Conservation (phyloP, 2,888 invertebrate species). For the Iphiclides podalirius region DNA sequence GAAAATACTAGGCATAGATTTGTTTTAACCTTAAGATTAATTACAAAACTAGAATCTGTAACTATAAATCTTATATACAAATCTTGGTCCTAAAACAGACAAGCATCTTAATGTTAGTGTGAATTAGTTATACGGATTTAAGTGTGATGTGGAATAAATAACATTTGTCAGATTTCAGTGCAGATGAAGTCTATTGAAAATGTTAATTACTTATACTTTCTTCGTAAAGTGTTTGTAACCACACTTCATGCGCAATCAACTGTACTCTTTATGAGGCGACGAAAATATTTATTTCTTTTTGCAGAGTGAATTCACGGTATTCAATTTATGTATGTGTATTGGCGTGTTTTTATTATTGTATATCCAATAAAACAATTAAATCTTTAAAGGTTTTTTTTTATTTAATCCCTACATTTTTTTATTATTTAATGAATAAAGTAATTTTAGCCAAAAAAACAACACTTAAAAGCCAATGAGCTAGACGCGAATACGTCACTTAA, state of each 20-base stretch:
- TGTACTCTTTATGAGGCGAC: constrained; percentile 32
- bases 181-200: neutral
- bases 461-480: no score
- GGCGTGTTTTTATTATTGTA: constrained; percentile 71
- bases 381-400: neutral
- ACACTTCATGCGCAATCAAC: neutral
- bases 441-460: no score
- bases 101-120: neutral
- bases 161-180: neutral
- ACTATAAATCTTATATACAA: neutral
- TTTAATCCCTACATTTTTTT: neutral
- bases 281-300: constrained; percentile 34
- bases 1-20: neutral
- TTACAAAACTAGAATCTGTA: neutral
- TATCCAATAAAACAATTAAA: constrained; percentile 59
- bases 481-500: no score
- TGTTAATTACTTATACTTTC: neutral
- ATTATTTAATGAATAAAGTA: no score
- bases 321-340: constrained; percentile 64
- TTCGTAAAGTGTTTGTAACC: neutral
- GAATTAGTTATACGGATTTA: neutral
- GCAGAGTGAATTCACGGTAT: constrained; percentile 58
- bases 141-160: neutral
- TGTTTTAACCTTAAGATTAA: neutral
- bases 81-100: no score